A percentile compares a stretch with the other conserved stretches of the same genome.
Conservation (phyloP, 2,797 vertebrate genomes). For the Falco columbarius region DNA sequence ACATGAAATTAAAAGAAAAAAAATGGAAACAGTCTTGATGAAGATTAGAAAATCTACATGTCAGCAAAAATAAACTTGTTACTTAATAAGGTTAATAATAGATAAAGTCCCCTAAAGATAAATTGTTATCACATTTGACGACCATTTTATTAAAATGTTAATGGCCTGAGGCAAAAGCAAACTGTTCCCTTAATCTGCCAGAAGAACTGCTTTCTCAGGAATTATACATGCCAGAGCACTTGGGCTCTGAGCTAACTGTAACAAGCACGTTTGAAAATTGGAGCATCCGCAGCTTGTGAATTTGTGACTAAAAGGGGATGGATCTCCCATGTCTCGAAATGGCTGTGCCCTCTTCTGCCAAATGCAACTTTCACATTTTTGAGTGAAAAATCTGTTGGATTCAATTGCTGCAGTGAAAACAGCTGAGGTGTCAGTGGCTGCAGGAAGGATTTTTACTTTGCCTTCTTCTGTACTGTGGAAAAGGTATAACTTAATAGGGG, state of each 20-base stretch:
- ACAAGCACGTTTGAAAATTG: conserved; percentile 72
- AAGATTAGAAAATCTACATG: conserved; percentile 60
- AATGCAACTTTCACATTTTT: conserved; percentile 8
- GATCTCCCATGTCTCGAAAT: conserved; percentile 23
- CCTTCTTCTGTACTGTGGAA: background rate
- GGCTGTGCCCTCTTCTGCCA: conserved; percentile 19
- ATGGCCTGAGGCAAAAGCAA: conserved; percentile 78
- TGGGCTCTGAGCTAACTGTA: conserved; percentile 59
- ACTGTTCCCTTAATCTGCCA: conserved; percentile 78
- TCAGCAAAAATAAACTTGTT: conserved; percentile 76
- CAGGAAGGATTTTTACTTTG: background rate
- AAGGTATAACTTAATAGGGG: conserved; percentile 35
- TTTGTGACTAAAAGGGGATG: conserved; percentile 18
- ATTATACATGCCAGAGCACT: conserved; percentile 59
- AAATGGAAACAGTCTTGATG: conserved; percentile 29
- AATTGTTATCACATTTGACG: conserved; percentile 77
- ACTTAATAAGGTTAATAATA: conserved; percentile 78
- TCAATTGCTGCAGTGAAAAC: conserved; percentile 8
- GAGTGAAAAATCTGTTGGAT: background rate
- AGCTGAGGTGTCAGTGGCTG: conserved; percentile 17
- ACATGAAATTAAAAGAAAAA: conserved; percentile 58
- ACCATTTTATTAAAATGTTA: conserved; percentile 80
- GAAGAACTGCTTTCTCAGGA: conserved; percentile 74
- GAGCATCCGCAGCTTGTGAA: conserved; percentile 50
- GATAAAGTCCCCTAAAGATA: conserved; percentile 74